Evolutionary conservation across 1,140 invertebrate species (phyloP), one percentile per base, ranked within the genome.

Genomic region (Ephestia elutella): DNA sequence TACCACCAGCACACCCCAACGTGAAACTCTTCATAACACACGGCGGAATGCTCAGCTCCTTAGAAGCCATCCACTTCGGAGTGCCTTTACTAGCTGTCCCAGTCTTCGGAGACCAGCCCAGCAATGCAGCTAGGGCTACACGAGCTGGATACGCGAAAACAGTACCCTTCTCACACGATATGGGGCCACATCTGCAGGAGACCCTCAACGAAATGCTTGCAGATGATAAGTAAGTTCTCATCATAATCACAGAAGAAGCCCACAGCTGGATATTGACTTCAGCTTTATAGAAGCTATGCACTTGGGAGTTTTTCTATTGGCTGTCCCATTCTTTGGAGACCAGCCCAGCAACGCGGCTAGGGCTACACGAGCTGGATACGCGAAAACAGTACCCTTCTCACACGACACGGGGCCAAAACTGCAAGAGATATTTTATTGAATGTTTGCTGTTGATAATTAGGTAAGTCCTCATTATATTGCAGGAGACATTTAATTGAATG

Each of bases 41-140:
- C 65, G 92, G 92, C 54, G 93, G 93, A 0, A 78, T 91, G 13
- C 81, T 92, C n/a, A 92, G 92, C 21, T 76, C 89, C 0, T 82
- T 90, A 62, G 93, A 94, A 74, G 89, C 91, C 0, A 66, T 93
- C 11, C 87, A 91, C 30, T 89, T 87, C 32, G 90, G 86, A 5
- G 90, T 91, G 7, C 92, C 93, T 0, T 82, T 93, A 25, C 73
- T 94, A 55, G 90, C 89, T 21, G 86, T 93, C 54, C 93, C 93
- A 8, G 72, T 94, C 7, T 89, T 91, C 44, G 86, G 82, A 3
- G 93, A 94, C 65, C 92, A 79, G 60, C 67, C 59, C 9, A 51
- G 32, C 0, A 79, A 79, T 30, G 76, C 76, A 0, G 55, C 38
- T 8, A 21, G 64, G 0, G 59, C 63, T 0, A 63, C 60, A 0